Base-by-base conservation (phyloP, 2,113 vertebrate species). In the Seriola dumerili region DNA sequence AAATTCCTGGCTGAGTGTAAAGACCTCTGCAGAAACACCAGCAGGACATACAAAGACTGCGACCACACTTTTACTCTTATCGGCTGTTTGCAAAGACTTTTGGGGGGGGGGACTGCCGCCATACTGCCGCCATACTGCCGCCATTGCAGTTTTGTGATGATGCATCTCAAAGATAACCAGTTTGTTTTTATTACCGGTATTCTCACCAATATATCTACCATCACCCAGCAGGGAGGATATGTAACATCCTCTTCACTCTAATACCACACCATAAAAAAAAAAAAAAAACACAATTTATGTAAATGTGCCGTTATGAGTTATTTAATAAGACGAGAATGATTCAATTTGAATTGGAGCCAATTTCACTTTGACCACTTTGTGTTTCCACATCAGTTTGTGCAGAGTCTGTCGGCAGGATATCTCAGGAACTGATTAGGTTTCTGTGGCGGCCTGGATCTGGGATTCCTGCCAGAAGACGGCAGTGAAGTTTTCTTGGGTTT, bases 161-260 rank as follows among this genome's bases (percentile, higher is more conserved):
- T 67, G 48, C 59, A 36, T 9, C 21, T 48, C 13, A 76, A 25
- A 79, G 61, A 76, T 50, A 38, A 72, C 32, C n/a, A n/a, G 44
- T 64, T 76, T 64, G 34, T 61, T 81, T 68, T 65, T 32, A 12
- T 58, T 58, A 8, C 36, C 48, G 34, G 16, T 32, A 32, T 62
- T 38, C 19, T 55, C 48, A 42, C 66, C 65, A 65, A 16, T 40
- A 38, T 42, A 10, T 42, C 46, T 72, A 59, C 44, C 3, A 52
- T 72, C 69, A 74, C 52, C 44, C 75, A 76, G 76, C 58, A 62
- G 23, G 57, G 23, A 72, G 70, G 23, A 63, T 85, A 83, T 61
- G 72, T 86, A 84, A 85, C 68, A 29, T 68, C 54, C 58, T 77
- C 70, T 85, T 73, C 42, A 59, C 38, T 78, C 64, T 76, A 79